phyloP scores from a whole-genome alignment of 2,797 vertebrate species.

The Naso thynnoides region DNA sequence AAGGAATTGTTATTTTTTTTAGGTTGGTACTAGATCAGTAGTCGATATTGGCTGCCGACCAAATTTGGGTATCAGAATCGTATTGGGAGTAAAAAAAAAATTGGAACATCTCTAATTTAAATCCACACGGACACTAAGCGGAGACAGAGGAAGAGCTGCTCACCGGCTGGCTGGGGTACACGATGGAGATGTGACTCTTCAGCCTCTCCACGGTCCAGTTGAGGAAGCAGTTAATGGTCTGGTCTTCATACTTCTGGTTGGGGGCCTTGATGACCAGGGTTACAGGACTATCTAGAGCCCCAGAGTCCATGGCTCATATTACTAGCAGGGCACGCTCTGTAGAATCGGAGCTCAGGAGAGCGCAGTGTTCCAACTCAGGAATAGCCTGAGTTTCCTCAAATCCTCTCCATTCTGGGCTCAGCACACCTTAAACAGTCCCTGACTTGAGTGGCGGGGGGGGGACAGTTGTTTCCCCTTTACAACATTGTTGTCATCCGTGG shows the following conservation, averaged over 20 bases:
- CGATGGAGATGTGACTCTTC: slow-evolving; percentile 92
- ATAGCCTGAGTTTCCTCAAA: slow-evolving; percentile 59
- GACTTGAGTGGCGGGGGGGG: neutral
- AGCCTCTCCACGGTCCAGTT: slow-evolving; percentile 96
- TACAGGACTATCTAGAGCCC: slow-evolving; percentile 88
- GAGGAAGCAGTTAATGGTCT: slow-evolving; percentile 94
- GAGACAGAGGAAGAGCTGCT: slow-evolving; percentile 52
- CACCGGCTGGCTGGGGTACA: slow-evolving; percentile 96
- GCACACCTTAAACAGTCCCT: slow-evolving; percentile 33
- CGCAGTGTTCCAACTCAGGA: slow-evolving; percentile 50
- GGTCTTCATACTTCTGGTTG: slow-evolving; percentile 97
- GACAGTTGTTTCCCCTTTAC: slow-evolving; percentile 31
- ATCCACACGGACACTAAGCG: no score
- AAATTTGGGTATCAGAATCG: no score
- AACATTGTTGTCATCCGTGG: slow-evolving; percentile 37
- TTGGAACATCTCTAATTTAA: no score
- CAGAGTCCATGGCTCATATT: slow-evolving; percentile 88
- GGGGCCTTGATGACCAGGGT: slow-evolving; percentile 95
- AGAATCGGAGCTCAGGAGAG: slow-evolving; percentile 41
- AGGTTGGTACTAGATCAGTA: no score
- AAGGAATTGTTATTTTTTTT: no score
- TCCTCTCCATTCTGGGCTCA: slow-evolving; percentile 48
- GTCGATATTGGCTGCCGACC: no score
- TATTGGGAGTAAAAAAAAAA: no score
- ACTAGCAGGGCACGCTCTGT: slow-evolving; percentile 47